phyloP scores from a whole-genome alignment of 2,888 invertebrate species.

The Drepanosiphum platanoidis region DNA sequence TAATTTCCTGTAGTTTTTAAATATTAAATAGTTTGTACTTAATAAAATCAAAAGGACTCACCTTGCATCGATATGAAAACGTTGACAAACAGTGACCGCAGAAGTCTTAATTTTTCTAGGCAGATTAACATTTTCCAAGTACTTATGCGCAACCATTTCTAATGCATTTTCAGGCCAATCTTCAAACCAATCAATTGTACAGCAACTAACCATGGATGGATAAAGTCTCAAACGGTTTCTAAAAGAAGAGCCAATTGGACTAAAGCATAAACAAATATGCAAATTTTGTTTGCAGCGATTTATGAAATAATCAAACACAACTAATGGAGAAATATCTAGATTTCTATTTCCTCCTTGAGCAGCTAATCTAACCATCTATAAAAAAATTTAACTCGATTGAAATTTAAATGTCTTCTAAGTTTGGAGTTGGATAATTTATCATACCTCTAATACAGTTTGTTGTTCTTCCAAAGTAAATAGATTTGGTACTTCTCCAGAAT shows the following conservation, averaged over 20 bases:
- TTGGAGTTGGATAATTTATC: background rate
- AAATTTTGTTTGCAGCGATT: conserved; percentile 82
- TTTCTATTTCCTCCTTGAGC: conserved; percentile 82
- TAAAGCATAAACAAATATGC: conserved; percentile 85
- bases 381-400: conserved; percentile 3
- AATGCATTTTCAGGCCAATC: conserved; percentile 90
- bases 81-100: conserved; percentile 82
- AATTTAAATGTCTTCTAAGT: background rate
- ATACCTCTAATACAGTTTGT: conserved; percentile 82
- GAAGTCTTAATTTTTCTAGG: conserved; percentile 74
- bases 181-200: conserved; percentile 91
- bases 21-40: background rate
- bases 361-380: conserved; percentile 72
- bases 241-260: conserved; percentile 86
- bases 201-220: conserved; percentile 87
- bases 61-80: conserved; percentile 85
- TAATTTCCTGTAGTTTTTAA: conserved; percentile 63
- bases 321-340: conserved; percentile 82
- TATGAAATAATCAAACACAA: conserved; percentile 79
- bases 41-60: conserved; percentile 65
- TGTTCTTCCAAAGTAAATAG: conserved; percentile 84
- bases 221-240: conserved; percentile 79
- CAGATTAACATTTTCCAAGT: conserved; percentile 81
- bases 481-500: conserved; percentile 89
- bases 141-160: conserved; percentile 80